Conservation (phyloP, 2,888 invertebrate genomes). For the Drosophila atroscutellata region DNA sequence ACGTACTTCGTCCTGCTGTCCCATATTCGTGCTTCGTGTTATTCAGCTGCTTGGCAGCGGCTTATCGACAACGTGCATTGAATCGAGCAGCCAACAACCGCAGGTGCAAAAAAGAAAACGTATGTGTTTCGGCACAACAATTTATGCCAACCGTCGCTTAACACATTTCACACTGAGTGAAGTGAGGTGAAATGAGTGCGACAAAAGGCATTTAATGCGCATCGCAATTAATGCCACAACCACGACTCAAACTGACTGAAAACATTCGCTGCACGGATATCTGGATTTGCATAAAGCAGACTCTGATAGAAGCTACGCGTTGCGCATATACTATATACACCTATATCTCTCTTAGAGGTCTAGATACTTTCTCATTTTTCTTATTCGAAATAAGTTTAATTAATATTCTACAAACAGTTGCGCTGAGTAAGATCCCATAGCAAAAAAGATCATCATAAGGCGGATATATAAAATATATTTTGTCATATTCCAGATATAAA, state of each 20-base stretch:
- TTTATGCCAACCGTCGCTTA: constrained; percentile 46
- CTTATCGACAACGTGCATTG: constrained; percentile 55
- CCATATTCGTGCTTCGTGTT: background rate
- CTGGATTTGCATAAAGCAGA: background rate
- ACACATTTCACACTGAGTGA: constrained; percentile 33
- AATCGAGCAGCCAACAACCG: constrained; percentile 45
- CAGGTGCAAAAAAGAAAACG: constrained; percentile 14
- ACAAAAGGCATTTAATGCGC: background rate
- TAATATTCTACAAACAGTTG: background rate
- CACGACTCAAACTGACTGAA: constrained; percentile 8
- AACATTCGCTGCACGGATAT: background rate
- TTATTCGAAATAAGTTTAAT: background rate
- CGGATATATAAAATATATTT: background rate
- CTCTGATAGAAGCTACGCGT: background rate
- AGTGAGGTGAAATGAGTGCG: constrained; percentile 8
- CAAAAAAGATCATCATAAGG: background rate
- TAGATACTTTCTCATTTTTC: background rate
- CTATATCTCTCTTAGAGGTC: background rate
- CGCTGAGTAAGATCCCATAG: background rate
- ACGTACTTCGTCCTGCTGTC: background rate
- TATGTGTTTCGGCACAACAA: constrained; percentile 42
- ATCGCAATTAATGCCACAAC: constrained; percentile 31
- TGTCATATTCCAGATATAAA: background rate
- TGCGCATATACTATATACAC: background rate
- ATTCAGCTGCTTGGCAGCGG: constrained; percentile 10